phyloP scores from a whole-genome alignment of 2,113 vertebrate species.

The Centropristis striata region DNA sequence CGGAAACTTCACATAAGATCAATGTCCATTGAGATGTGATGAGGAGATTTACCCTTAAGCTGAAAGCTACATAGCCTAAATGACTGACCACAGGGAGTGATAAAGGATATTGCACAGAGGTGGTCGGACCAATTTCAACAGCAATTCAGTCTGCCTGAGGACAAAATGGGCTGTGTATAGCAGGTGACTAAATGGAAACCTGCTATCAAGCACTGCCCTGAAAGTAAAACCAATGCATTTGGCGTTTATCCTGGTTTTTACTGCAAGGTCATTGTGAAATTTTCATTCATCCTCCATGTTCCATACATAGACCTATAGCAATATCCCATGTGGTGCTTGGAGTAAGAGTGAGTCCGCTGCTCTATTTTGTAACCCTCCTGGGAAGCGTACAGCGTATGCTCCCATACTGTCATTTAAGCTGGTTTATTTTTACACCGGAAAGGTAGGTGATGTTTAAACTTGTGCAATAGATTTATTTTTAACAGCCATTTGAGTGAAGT shows the following conservation, averaged over 20 bases:
- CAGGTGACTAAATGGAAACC: slow-evolving; percentile 47
- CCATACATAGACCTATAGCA: not conserved
- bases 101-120: slow-evolving; percentile 36
- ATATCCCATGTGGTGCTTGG: slow-evolving; percentile 42
- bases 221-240: slow-evolving; percentile 28
- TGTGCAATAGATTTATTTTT: slow-evolving; percentile 57
- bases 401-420: slow-evolving; percentile 61
- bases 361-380: slow-evolving; percentile 58
- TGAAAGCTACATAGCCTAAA: slow-evolving; percentile 56
- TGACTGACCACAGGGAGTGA: slow-evolving; percentile 57
- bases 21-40: slow-evolving; percentile 51
- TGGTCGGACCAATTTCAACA: slow-evolving; percentile 48
- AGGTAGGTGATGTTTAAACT: slow-evolving; percentile 49
- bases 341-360: slow-evolving; percentile 34
- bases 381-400: slow-evolving; percentile 36
- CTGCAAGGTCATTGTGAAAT: slow-evolving; percentile 14
- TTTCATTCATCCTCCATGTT: slow-evolving; percentile 39
- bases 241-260: not conserved
- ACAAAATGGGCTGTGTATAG: slow-evolving; percentile 19
- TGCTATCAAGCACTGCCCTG: slow-evolving; percentile 33
- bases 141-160: slow-evolving; percentile 24
- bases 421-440: slow-evolving; percentile 41
- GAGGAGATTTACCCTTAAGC: slow-evolving; percentile 57
- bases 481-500: slow-evolving; percentile 46
- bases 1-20: slow-evolving; percentile 67